phyloP scores from a whole-genome alignment of 1,140 invertebrate genomes.

The Drosophila yakuba region DNA sequence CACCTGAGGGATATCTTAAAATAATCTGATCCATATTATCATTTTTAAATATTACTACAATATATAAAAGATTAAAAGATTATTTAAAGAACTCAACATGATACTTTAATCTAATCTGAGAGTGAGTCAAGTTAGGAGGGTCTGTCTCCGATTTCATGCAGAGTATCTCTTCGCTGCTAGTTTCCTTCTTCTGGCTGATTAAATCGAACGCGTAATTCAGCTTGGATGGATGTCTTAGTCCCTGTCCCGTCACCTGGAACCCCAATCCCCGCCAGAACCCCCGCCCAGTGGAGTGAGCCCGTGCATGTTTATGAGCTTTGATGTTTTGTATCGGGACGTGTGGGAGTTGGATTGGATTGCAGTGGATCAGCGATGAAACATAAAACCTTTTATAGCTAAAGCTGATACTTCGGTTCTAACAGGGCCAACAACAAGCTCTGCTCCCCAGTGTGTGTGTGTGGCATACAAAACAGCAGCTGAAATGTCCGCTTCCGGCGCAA shows the following conservation, averaged over 20 bases:
- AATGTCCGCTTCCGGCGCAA: constrained; percentile 60
- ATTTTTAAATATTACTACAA: no score
- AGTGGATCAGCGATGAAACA: constrained; percentile 39
- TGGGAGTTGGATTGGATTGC: constrained; percentile 37
- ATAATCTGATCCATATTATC: no score
- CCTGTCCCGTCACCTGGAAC: background rate
- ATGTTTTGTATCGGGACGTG: constrained; percentile 11
- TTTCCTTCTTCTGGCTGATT: background rate
- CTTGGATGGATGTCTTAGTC: constrained; percentile 30
- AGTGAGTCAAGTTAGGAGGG: background rate
- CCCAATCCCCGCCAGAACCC: background rate
- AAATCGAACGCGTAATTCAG: constrained; percentile 72
- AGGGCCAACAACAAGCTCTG: constrained; percentile 9
- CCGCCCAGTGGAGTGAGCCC: constrained; percentile 24
- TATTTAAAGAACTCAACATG: background rate
- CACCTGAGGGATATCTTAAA: background rate
- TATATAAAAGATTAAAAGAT: background rate
- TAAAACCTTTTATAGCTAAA: constrained; percentile 22
- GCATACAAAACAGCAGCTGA: constrained; percentile 40
- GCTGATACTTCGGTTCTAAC: constrained; percentile 28
- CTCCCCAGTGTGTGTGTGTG: constrained; percentile 7
- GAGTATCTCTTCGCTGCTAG: constrained; percentile 16
- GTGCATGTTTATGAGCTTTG: constrained; percentile 67
- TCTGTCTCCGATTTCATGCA: background rate
- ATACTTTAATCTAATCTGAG: background rate